phyloP scores from a whole-genome alignment of 2,888 invertebrate species.

The Lordiphosa fenestrarum region DNA sequence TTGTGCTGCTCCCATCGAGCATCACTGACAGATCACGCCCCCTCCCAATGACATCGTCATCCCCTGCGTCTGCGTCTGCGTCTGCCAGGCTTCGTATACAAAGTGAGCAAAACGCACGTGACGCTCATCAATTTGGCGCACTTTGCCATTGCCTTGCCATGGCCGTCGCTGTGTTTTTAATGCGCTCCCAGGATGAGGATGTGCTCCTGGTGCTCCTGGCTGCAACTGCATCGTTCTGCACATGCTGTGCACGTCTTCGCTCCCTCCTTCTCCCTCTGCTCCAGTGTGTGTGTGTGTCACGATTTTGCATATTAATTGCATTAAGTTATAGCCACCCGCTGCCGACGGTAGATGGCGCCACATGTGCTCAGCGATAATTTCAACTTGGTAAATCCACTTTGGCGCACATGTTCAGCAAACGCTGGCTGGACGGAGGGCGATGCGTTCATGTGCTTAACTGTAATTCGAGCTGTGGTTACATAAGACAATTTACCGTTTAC shows the following conservation, averaged over 20 bases:
- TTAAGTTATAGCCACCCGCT: constrained; percentile 72
- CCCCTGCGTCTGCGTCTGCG: neutral
- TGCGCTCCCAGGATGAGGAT: constrained; percentile 47
- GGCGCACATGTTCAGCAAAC: constrained; percentile 59
- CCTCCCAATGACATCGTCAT: constrained; percentile 39
- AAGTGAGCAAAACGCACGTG: constrained; percentile 75
- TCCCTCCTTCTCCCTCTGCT: constrained; percentile 1
- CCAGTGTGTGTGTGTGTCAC: constrained; percentile 60
- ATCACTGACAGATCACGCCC: constrained; percentile 31
- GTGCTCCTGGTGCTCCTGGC: constrained; percentile 23
- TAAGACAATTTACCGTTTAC: constrained; percentile 8
- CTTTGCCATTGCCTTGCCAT: constrained; percentile 60
- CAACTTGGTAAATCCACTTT: constrained; percentile 72
- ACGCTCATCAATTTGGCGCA: constrained; percentile 76
- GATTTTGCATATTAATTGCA: constrained; percentile 79
- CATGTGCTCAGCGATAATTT: constrained; percentile 72
- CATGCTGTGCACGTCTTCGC: constrained; percentile 69
- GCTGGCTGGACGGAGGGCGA: constrained; percentile 34
- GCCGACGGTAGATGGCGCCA: constrained; percentile 53
- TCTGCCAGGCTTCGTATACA: constrained; percentile 45
- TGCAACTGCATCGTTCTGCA: constrained; percentile 65
- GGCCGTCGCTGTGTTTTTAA: constrained; percentile 63
- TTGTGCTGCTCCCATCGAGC: neutral
- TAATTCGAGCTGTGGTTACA: constrained; percentile 33
- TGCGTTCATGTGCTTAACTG: constrained; percentile 52